Conservation (phyloP, 2,797 vertebrate genomes). For the Danionella dracula region DNA sequence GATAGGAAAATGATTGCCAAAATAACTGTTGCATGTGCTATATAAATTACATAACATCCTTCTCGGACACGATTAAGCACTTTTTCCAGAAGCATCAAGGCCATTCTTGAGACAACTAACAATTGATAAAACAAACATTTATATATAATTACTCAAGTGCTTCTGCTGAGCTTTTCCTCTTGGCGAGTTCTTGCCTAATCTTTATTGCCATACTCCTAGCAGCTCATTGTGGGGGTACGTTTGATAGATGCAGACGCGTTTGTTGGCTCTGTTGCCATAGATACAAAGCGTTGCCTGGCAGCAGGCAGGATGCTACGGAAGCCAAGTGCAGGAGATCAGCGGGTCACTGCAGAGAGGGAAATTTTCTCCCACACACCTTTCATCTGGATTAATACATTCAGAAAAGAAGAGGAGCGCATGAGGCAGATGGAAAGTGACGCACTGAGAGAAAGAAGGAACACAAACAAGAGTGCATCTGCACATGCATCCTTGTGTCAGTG, state of each 20-base stretch:
- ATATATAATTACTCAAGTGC: constrained; percentile 22
- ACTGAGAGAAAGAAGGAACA: not conserved
- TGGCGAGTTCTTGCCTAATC: constrained; percentile 39
- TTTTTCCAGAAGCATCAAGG: too few species aligned
- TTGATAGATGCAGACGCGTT: constrained; percentile 63
- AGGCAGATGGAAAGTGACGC: not conserved
- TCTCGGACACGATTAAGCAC: too few species aligned
- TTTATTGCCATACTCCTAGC: constrained; percentile 63
- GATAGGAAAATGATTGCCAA: too few species aligned
- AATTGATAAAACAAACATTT: too few species aligned
- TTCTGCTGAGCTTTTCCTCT: constrained; percentile 27
- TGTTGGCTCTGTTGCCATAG: constrained; percentile 76
- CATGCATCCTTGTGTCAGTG: not conserved
- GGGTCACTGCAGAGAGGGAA: constrained; percentile 64
- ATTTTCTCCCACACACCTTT: constrained; percentile 64
- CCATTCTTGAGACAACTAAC: too few species aligned
- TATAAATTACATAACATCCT: too few species aligned
- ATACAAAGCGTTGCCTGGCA: constrained; percentile 74
- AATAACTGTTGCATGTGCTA: too few species aligned
- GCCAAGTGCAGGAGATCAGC: constrained; percentile 63
- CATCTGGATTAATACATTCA: constrained; percentile 48
- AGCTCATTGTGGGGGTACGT: constrained; percentile 63
- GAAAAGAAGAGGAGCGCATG: constrained; percentile 24
- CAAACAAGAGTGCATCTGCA: not conserved
- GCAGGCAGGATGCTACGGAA: constrained; percentile 68